Percentiles rank a stretch among this genome's conserved stretches.
phyloP scores from a whole-genome alignment of 2,797 vertebrate genomes.

The Myotis pilosus region DNA sequence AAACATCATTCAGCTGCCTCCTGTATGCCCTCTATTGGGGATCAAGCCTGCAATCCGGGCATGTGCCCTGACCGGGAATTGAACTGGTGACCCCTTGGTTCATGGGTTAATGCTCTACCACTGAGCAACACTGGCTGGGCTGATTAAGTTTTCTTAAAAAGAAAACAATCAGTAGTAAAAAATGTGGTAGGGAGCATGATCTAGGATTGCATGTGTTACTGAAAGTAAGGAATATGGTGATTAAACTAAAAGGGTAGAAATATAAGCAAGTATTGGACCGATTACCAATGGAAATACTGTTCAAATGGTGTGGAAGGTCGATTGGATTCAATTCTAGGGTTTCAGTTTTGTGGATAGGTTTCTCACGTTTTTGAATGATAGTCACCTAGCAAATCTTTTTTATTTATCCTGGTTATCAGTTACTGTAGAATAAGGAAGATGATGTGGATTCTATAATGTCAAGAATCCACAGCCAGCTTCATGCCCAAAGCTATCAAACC shows the following conservation, averaged over 20 bases:
- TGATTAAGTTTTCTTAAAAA: background rate
- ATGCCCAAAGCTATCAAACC: background rate
- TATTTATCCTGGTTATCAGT: background rate
- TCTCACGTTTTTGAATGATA: background rate
- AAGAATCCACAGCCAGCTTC: background rate
- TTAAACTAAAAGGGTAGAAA: background rate
- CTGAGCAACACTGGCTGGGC: too few species aligned
- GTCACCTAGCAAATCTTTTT: background rate
- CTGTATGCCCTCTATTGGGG: too few species aligned
- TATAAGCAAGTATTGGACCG: background rate
- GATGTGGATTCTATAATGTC: conserved; percentile 44
- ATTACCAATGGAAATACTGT: background rate
- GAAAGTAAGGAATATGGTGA: background rate
- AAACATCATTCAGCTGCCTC: too few species aligned
- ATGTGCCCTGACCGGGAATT: too few species aligned
- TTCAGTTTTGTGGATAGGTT: background rate
- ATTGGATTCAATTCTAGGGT: background rate
- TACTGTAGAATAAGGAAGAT: background rate
- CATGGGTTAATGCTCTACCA: too few species aligned
- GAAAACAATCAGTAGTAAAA: background rate
- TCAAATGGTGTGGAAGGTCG: background rate
- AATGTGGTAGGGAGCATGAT: background rate
- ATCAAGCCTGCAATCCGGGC: too few species aligned
- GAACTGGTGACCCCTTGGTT: too few species aligned
- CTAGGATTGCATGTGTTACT: background rate